Percentiles rank a stretch among this genome's conserved stretches.
Conservation (phyloP, 2,113 vertebrate species). For the Heliornis fulica region DNA sequence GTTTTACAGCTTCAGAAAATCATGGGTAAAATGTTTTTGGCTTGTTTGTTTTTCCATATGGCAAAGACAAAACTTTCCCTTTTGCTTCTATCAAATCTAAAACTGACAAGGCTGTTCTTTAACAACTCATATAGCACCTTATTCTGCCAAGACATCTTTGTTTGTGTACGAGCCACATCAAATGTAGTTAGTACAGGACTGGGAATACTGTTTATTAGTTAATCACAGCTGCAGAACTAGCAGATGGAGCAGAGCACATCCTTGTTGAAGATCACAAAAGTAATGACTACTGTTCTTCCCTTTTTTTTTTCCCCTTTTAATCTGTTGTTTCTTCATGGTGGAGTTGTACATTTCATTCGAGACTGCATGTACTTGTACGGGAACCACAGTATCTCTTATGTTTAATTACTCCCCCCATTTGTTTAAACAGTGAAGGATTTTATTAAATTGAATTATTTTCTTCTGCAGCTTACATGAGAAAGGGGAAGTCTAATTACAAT, state of each 20-base stretch:
- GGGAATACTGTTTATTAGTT: constrained; percentile 61
- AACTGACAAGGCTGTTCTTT: background rate
- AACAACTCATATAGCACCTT: background rate
- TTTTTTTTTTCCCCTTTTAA: constrained; percentile 18
- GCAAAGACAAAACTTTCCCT: background rate
- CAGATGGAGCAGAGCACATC: constrained; percentile 11
- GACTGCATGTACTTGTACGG: background rate
- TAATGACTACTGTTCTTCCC: background rate
- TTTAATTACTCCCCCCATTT: background rate
- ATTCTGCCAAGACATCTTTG: constrained; percentile 51
- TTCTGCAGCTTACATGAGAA: background rate
- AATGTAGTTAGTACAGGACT: background rate
- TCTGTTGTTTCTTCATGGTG: background rate
- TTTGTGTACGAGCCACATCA: constrained; percentile 29
- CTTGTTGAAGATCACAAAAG: constrained; percentile 18
- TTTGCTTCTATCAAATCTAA: background rate
- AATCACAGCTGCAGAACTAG: constrained; percentile 58
- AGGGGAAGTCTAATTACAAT: background rate
- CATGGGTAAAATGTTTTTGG: background rate
- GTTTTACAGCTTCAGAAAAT: background rate
- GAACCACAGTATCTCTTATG: background rate
- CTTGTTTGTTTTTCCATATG: constrained; percentile 9
- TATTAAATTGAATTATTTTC: constrained; percentile 2
- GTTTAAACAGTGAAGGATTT: background rate
- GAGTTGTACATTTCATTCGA: background rate